These are phyloP conservation scores for Dicerorhinus sumatrensis DNA, from an alignment of 2,113 vertebrate species.

Conservation along the genomic window DNA sequence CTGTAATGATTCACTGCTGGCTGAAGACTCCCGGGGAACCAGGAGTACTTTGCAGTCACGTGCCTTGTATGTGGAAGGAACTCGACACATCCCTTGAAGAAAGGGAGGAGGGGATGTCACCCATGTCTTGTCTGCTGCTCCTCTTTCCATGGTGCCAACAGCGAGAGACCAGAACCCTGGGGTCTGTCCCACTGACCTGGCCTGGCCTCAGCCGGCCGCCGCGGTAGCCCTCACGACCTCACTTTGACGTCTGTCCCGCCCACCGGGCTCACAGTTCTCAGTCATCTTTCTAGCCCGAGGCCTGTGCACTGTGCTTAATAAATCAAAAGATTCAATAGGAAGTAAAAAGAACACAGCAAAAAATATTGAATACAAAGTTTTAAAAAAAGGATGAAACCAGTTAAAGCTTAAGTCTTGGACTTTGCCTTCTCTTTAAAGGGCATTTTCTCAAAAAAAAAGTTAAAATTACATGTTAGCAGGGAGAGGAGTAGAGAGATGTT, in stretches of 20 bases:
- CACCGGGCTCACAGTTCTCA: neutral
- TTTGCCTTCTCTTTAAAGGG: neutral
- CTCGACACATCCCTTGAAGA: neutral
- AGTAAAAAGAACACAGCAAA: neutral
- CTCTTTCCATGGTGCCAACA: rapidly evolving
- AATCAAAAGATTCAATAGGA: conserved; percentile 12
- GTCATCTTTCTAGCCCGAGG: neutral
- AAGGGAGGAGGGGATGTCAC: rapidly evolving
- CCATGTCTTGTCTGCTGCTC: neutral
- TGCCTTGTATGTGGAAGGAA: neutral
- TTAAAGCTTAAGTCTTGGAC: neutral
- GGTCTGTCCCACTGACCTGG: rapidly evolving
- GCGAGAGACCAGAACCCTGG: rapidly evolving
- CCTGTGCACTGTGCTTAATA: neutral
- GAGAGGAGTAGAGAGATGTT: neutral
- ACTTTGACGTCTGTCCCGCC: rapidly evolving
- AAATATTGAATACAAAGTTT: neutral
- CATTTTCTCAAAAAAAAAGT: neutral
- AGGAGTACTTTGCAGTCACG: neutral
- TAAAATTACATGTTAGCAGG: neutral
- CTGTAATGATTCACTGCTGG: neutral
- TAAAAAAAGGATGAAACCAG: neutral
- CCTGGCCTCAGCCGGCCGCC: rapidly evolving
- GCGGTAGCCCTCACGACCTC: rapidly evolving
- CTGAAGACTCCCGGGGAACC: neutral